Evolutionary conservation across 2,797 vertebrate species (phyloP).

Genomic region (Muscicapa striata): DNA sequence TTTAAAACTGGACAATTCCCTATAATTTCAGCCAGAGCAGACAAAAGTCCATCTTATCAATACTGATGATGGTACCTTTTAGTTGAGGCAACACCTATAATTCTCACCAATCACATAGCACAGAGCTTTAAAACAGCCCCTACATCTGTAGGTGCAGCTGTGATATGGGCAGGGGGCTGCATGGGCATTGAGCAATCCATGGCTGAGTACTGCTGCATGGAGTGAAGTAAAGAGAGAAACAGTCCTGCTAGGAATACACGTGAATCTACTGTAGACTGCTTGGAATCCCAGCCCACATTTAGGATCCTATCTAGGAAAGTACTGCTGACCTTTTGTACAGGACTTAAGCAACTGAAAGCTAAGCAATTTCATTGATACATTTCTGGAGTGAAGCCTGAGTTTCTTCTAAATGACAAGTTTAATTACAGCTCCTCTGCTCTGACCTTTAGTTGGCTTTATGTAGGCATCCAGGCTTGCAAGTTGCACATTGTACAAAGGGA

Average conservation of each 20-base stretch:
- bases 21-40: not conserved
- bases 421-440: conserved; percentile 44
- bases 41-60: not conserved
- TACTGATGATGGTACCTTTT: not conserved
- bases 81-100: not conserved
- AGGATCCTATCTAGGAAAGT: not conserved
- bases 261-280: not conserved
- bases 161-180: not conserved
- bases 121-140: not conserved
- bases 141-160: not conserved
- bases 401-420: not conserved
- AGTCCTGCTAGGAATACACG: not conserved
- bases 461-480: conserved; percentile 34
- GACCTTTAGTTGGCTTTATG: conserved; percentile 48
- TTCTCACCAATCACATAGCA: not conserved
- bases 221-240: not conserved
- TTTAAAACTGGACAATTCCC: not conserved
- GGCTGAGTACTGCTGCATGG: not conserved
- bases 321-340: not conserved
- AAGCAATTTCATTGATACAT: conserved; percentile 15
- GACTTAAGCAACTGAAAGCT: not conserved
- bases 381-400: not conserved
- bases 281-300: not conserved
- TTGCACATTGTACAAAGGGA: conserved; percentile 4
- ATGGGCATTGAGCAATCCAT: not conserved